phyloP scores from a whole-genome alignment of 2,113 vertebrate species.

The Toxostoma redivivum region DNA sequence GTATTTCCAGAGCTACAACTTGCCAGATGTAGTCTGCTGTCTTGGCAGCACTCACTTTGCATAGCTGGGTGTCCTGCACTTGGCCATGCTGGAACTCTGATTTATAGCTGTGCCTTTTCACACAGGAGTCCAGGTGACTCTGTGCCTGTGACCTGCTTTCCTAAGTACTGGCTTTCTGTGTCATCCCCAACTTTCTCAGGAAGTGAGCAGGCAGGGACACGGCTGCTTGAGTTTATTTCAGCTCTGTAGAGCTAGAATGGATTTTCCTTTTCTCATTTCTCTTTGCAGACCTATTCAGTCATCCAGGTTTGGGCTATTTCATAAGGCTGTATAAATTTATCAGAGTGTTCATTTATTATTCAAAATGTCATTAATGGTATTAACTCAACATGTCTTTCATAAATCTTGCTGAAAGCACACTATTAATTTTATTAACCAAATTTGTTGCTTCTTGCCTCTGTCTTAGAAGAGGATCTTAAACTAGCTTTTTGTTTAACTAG shows the following conservation, averaged over 20 bases:
- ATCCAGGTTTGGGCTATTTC: not conserved
- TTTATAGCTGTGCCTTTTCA: not conserved
- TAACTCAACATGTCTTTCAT: not conserved
- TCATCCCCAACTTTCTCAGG: not conserved
- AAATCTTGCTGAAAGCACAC: not conserved
- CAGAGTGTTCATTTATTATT: not conserved
- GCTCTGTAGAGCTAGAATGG: not conserved
- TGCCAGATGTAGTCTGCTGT: not conserved
- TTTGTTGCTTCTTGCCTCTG: not conserved
- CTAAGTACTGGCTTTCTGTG: not conserved
- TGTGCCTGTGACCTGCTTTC: not conserved
- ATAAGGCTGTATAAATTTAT: not conserved
- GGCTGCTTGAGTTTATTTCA: not conserved
- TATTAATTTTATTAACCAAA: not conserved
- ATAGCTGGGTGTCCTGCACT: not conserved
- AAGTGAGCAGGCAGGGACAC: not conserved
- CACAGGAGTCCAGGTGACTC: not conserved
- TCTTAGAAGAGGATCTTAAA: not conserved
- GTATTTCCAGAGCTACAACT: not conserved
- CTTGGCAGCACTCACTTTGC: not conserved
- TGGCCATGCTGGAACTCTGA: not conserved
- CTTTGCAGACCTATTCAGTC: not conserved
- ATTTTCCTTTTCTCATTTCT: not conserved
- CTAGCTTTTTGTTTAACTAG: not conserved
- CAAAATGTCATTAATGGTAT: not conserved